Base-by-base conservation (phyloP, 2,888 invertebrate species). In the Onchidella celtica region DNA sequence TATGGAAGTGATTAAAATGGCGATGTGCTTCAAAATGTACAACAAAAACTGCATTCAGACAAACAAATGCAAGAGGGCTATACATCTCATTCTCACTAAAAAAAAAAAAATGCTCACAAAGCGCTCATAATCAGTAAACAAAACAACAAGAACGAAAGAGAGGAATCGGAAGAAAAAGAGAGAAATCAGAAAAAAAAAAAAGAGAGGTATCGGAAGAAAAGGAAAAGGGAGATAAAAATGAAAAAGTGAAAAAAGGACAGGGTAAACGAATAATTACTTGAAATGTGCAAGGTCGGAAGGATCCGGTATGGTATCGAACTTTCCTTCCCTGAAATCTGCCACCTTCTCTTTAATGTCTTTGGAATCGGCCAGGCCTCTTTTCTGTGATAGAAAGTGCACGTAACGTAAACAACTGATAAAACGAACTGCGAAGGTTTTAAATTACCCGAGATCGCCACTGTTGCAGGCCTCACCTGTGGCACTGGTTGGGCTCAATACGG, bases 261-360 rank as follows among this genome's bases (percentile, higher is more conserved):
- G n/a, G 34, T 9, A 17, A n/a, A 40, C n/a, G 34, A 38, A 40
- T 27, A 70, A 27, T 80, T 85, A 89, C 90, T 83, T 87, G 84
- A 90, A 90, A 77, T 90, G 90, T 68, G 83, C 83, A 1, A 90
- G 81, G 70, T 87, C 84, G 14, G 75, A 83, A 40, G 89, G 89
- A 66, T 89, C 87, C n/a, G 89, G 89, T 6, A 90, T 80, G 40
- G 84, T 87, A 9, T 88, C 88, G 85, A 85, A 88, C 11, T 88
- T 86, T 29, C 88, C 89, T 34, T 87, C 85, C 57, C 84, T 85
- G 63, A 85, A 87, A 40, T 88, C 82, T 57, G 87, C 85, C 0
- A 87, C 74, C 27, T 84, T 85, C 14, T 87, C 84, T n/a, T 88
- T 84, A 0, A 89, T 83, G 6, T 88, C 87, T 21, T 85, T 82